Evolutionary conservation across 2,888 invertebrate genomes (phyloP), one percentile per base, ranked within the genome.

Genomic region (Oeneis ivallda): DNA sequence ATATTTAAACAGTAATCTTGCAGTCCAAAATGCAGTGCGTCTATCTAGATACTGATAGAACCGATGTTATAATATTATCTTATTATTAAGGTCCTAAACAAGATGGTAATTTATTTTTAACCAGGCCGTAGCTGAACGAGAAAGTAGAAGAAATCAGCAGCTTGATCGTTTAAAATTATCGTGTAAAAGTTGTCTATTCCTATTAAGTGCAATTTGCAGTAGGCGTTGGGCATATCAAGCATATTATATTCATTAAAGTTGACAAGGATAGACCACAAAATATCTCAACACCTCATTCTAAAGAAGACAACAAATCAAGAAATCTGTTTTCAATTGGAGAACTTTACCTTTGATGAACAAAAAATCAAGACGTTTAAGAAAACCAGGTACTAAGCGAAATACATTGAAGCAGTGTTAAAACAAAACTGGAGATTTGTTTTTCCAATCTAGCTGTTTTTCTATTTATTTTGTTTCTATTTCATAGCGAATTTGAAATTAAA

Each of bases 121-220:
- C 43, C 10, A 11, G 39, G 15, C 15, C 17, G 47, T 26, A 13
- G 26, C 9, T n/a, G 7, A 17, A n/a, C 49, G 17, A 39, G 17
- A 49, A 26, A 17, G 19, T 13, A 17, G 37, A 49, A 17, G 37
- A 49, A 34, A 32, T 8, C 39, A 8, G 41, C 39, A 56, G 39
- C 41, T 19, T 11, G 41, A 56, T 58, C 58, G 45, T 49, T 17
- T 34, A 59, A 59, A 49, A n/a, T 17, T 47, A 59, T 59, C 59
- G 49, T 59, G 59, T 47, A 59, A 49, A 58, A 47, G 34, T 59
- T 49, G 59, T 59, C 47, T 47, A 58, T 47, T 58, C 34, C 39
- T 61, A 50, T 61, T 50, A 61, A 52, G 39, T 26, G 52, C 61
- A 52, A 61, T 52, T 17, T 41, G 17, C 37, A 39, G 26, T 61